Base-by-base conservation (phyloP, 1,140 invertebrate genomes). In the Drosophila murphyi region DNA sequence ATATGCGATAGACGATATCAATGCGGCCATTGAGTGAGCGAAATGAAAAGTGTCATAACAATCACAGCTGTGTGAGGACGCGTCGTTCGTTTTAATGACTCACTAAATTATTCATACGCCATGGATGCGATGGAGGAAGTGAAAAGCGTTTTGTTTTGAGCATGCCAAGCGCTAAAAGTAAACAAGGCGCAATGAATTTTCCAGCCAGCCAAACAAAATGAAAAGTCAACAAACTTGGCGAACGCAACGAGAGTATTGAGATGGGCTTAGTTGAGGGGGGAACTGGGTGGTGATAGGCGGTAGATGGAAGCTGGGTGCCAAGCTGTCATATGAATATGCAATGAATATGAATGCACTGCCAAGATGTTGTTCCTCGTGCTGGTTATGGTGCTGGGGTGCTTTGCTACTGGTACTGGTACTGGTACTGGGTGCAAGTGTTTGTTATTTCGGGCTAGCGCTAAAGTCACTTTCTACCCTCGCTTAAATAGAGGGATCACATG, bases 101-200 rank as follows among this genome's bases (percentile, higher is more conserved):
- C 85, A 85, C 80, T 89, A 89, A 89, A 89, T 89, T 89, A 89
- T 89, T 89, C 85, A 89, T 89, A 89, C 80, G 85, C 85, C 85
- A 76, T 89, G 81, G 78, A 80, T 78, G 85, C 78, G 81, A 43
- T 43, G 10, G 64, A 60, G 62, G 39, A 39, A 76, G 64, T 72
- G 80, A 88, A 88, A 78, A 82, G 80, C 85, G 80, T 90, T 89
- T 85, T 85, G 85, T 89, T 89, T 89, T 89, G 75, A 90, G 85
- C 85, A 76, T 64, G 83, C 82, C 80, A 83, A 82, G 79, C 83
- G 85, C 80, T 87, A 88, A 88, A 89, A 85, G 85, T 89, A 89
- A 89, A 89, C 85, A 89, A 89, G 75, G 76, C 76, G 78, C 76
- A 68, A 78, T 78, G 75, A 77, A 75, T 74, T 80, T 89, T 82